Conservation (phyloP, 2,113 vertebrate genomes). For the Zingel zingel region DNA sequence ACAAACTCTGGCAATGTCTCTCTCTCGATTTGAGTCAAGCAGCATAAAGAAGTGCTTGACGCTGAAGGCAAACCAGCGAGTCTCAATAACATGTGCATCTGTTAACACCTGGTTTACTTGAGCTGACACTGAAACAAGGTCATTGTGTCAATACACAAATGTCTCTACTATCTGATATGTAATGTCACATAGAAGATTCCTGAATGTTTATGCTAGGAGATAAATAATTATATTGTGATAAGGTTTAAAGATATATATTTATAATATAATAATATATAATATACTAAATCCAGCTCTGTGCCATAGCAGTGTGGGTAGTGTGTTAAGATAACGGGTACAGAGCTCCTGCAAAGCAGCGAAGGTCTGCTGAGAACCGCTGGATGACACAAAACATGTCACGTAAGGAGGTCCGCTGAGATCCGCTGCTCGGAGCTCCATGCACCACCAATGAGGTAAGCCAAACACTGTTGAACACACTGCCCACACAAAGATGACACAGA, state of each 20-base stretch:
- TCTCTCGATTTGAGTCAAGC: slow-evolving; percentile 67
- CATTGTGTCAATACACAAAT: slow-evolving; percentile 54
- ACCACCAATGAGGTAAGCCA: too few relatives aligned
- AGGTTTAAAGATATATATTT: background rate
- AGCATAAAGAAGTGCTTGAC: slow-evolving; percentile 44
- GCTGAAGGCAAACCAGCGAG: slow-evolving; percentile 60
- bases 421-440: too few relatives aligned
- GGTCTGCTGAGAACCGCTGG: too few relatives aligned
- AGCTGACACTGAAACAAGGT: slow-evolving; percentile 60
- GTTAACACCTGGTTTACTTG: slow-evolving; percentile 57
- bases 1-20: slow-evolving; percentile 75
- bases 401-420: too few relatives aligned
- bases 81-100: slow-evolving; percentile 47
- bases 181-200: background rate
- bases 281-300: too few relatives aligned
- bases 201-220: slow-evolving; percentile 5
- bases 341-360: too few relatives aligned
- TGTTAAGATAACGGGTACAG: too few relatives aligned
- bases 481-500: too few relatives aligned
- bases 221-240: background rate
- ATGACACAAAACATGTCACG: too few relatives aligned
- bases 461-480: too few relatives aligned
- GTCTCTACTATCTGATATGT: slow-evolving; percentile 19
- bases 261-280: too few relatives aligned
- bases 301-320: too few relatives aligned